Evolutionary conservation across 2,113 vertebrate species (phyloP), one percentile per base, ranked within the genome.

Genomic region (Perca fluviatilis): DNA sequence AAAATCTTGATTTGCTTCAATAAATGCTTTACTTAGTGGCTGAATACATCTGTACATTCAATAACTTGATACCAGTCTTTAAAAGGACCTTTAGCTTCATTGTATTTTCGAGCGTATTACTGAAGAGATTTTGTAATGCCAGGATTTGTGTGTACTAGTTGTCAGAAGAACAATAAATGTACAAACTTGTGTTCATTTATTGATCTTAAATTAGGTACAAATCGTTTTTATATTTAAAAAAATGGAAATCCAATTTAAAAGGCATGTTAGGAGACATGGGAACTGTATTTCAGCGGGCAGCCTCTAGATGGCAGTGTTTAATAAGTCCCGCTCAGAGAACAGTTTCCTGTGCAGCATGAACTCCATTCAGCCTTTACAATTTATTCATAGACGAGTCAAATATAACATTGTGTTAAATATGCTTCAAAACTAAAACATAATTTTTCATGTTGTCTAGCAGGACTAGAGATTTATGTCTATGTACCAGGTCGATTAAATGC

Each of bases 281-380:
- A 27, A 13, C n/a, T 27, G 65, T 40, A 36, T 13, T 73, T 21
- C 46, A 46, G 27, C 0, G 0, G 5, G n/a, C 4, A 8, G 14
- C 92, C 94, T 87, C 85, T 80, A 90, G 93, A 76, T 85, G 95
- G 93, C 93, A 90, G 90, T 86, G 83, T 93, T 92, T 88, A 49
- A 85, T 68, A 82, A 43, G 50, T 19, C 65, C 73, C 56, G 25
- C 3, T 43, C 14, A 1, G 6, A 16, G 47, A 62, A 46, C 58
- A 21, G n/a, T 80, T 86, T 51, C 72, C 83, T 72, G 57, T 83
- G 77, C 76, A 85, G 75, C 68, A 79, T 82, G 30, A 75, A 61
- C 23, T 63, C 47, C 53, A n/a, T 21, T 72, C 51, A 83, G 43
- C 8, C 80, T 75, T 85, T 79, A 43, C 30, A 76, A 76, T 82